Percentiles rank a stretch among this genome's conserved stretches.
phyloP scores from a whole-genome alignment of 2,888 invertebrate genomes.

The Strigamia maritima region DNA sequence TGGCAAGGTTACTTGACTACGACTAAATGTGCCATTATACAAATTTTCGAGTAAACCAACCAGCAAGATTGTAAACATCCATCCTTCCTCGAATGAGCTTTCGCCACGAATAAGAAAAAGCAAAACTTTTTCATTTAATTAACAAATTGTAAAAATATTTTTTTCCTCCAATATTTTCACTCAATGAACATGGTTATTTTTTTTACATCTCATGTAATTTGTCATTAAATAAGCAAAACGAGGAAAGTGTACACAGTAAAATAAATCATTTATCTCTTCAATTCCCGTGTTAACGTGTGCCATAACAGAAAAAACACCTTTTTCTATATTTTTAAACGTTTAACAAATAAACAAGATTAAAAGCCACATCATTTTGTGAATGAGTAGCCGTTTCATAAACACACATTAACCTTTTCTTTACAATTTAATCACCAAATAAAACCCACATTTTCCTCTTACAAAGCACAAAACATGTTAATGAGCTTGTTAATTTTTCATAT shows the following conservation, averaged over 20 bases:
- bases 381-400: constrained; percentile 10
- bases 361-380: not conserved
- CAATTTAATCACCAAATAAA: constrained; percentile 25
- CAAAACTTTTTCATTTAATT: constrained; percentile 4
- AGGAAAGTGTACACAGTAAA: not conserved
- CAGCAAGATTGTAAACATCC: not conserved
- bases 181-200: too few species aligned
- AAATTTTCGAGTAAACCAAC: not conserved
- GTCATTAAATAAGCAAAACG: not conserved
- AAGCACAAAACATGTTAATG: constrained; percentile 24
- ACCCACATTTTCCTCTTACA: not conserved
- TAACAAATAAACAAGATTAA: not conserved
- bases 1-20: not conserved
- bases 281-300: too few species aligned
- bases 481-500: constrained; percentile 18
- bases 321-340: not conserved
- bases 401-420: constrained; percentile 11
- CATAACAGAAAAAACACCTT: not conserved
- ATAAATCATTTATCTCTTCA: too few species aligned
- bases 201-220: not conserved
- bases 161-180: not conserved
- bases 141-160: not conserved
- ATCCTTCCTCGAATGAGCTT: not conserved
- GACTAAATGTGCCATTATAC: not conserved
- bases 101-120: not conserved